Base-by-base conservation (phyloP, 1,140 invertebrate genomes). In the Lordiphosa clarofinis region DNA sequence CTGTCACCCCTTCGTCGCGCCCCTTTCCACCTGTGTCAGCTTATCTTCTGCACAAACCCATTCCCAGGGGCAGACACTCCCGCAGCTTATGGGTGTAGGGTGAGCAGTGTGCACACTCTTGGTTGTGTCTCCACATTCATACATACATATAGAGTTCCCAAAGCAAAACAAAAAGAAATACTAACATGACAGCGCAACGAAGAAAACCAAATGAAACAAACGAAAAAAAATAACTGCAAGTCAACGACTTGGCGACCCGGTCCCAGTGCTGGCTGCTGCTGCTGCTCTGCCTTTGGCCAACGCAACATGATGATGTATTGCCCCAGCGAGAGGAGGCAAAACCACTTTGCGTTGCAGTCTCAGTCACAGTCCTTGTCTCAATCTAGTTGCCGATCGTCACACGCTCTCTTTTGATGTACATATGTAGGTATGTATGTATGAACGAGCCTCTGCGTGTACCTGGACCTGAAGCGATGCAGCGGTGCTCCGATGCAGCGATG, bases 321-420 rank as follows among this genome's bases (percentile, higher is more conserved):
- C 40, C 47, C 5, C 35, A 58, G 33, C 60, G 33, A 58, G 31
- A 35, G 4, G 37, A 15, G 5, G 35, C 37, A 43, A 55, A 48
- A 61, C 43, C 56, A 65, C 62, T 61, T 61, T 53, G 11, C 40
- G 47, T 47, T 50, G 49, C n/a, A 54, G 31, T 46, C 28, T 19
- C 43, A 46, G 35, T 36, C 40, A 42, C 56, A 47, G 57, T 55
- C 59, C 52, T 59, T 56, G 52, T 55, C 44, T 61, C 43, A 65
- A 65, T 65, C 57, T 65, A 65, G 49, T 56, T 55, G 58, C 49
- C 42, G 62, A 61, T 65, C 56, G 57, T 48, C 48, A 64, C 48
- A 60, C 57, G 42, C 42, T 60, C 36, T 52, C 46, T 53, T 37
- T 43, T 37, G 15, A 36, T 40, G 11, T 36, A 37, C 40, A 37